These are phyloP conservation scores for Apamea epomidion DNA, from an alignment of 2,888 invertebrate species.

Conservation along the genomic window DNA sequence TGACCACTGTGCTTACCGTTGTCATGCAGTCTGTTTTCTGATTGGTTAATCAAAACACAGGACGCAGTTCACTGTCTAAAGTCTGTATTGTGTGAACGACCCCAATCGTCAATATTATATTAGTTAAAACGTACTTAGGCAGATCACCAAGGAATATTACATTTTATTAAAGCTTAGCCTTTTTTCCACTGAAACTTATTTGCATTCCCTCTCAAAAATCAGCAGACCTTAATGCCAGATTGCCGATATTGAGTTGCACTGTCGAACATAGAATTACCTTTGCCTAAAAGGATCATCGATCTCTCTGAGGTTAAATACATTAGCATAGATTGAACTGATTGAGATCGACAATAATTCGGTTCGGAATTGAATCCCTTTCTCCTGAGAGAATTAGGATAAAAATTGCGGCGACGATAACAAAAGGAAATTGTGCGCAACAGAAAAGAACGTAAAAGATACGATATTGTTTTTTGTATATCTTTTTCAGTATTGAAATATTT, in stretches of 20 bases:
- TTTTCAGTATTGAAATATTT: not conserved
- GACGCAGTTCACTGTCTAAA: not conserved
- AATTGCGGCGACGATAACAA: not conserved
- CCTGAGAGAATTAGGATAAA: no score
- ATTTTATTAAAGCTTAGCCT: slow-evolving; percentile 1
- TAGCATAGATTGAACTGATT: slow-evolving; percentile 21
- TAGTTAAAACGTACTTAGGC: not conserved
- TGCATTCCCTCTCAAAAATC: slow-evolving; percentile 19
- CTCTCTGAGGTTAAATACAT: slow-evolving; percentile 24
- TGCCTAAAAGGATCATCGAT: slow-evolving; percentile 15
- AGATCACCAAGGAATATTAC: not conserved
- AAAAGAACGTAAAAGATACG: not conserved
- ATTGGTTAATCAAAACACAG: not conserved
- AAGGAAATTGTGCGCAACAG: not conserved
- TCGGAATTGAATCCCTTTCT: slow-evolving; percentile 3
- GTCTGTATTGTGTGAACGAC: not conserved
- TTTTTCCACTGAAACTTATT: slow-evolving; percentile 7
- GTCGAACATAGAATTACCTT: slow-evolving; percentile 28
- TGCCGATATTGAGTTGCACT: slow-evolving; percentile 13
- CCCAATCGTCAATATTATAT: not conserved
- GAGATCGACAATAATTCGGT: slow-evolving; percentile 11
- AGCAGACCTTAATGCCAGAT: slow-evolving; percentile 30
- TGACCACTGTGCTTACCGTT: not conserved
- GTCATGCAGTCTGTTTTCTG: not conserved
- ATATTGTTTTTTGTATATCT: not conserved